Percentiles rank a stretch among this genome's conserved stretches.
These are phyloP conservation scores for Trachelipus rathkii DNA, from an alignment of 1,140 invertebrate genomes.

Conservation along the genomic window DNA sequence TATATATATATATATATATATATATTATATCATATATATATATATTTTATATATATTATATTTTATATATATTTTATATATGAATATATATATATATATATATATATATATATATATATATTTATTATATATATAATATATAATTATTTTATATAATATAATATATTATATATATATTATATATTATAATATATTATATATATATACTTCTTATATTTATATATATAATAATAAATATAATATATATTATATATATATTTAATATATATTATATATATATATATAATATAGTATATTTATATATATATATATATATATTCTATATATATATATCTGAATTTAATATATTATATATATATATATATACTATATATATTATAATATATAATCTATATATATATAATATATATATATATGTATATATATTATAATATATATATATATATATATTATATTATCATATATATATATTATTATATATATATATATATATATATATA, in stretches of 20 bases:
- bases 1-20: constrained; percentile 5
- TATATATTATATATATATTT: neutral
- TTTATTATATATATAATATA: neutral
- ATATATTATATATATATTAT: neutral
- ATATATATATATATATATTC: too few species aligned
- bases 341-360: too few species aligned
- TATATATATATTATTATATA: neutral
- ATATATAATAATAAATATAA: neutral
- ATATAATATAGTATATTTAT: too few species aligned
- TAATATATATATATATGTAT: constrained; percentile 2
- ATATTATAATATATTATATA: neutral
- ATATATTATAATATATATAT: neutral
- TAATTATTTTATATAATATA: neutral
- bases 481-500: neutral
- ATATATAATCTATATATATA: constrained; percentile 1
- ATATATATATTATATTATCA: neutral
- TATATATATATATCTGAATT: too few species aligned
- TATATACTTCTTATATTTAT: neutral
- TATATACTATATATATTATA: too few species aligned
- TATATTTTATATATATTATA: neutral
- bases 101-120: constrained; percentile 1
- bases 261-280: too few species aligned
- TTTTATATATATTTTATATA: too few species aligned
- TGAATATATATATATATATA: too few species aligned
- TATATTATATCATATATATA: constrained; percentile 5